A percentile compares a stretch with the other conserved stretches of the same genome.
Conservation (phyloP, 2,797 vertebrate species). For the Macrochelys suwanniensis region DNA sequence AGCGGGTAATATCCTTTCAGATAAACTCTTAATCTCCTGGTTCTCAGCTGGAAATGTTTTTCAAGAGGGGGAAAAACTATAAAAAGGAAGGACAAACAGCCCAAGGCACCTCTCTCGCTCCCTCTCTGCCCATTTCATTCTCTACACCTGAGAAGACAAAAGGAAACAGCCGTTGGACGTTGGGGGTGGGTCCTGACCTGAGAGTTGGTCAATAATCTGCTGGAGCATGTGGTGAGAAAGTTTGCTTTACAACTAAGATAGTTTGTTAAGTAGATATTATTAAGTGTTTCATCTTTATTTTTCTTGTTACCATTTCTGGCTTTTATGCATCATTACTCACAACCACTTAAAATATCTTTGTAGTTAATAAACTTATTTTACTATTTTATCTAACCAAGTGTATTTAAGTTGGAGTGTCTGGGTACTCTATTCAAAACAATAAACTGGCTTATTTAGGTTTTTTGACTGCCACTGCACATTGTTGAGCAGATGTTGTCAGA, state of each 20-base stretch:
- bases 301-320: not conserved
- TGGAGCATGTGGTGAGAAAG: not conserved
- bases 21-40: too few species aligned
- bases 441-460: not conserved
- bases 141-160: not conserved
- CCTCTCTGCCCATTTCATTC: too few species aligned
- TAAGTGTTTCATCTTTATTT: not conserved
- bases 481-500: not conserved
- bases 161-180: not conserved
- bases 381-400: not conserved
- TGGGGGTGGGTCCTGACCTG: not conserved
- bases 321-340: not conserved
- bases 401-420: too few species aligned
- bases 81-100: too few species aligned
- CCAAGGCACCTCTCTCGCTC: too few species aligned
- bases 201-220: not conserved
- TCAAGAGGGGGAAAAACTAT: too few species aligned
- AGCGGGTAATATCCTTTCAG: too few species aligned
- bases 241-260: not conserved
- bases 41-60: too few species aligned
- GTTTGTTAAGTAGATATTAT: not conserved
- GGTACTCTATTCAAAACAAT: too few species aligned
- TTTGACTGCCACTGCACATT: not conserved
- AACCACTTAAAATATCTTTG: not conserved
- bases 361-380: not conserved